Evolutionary conservation across 2,888 invertebrate species (phyloP), one percentile per base, ranked within the genome.

Genomic region (Microchrysa polita): DNA sequence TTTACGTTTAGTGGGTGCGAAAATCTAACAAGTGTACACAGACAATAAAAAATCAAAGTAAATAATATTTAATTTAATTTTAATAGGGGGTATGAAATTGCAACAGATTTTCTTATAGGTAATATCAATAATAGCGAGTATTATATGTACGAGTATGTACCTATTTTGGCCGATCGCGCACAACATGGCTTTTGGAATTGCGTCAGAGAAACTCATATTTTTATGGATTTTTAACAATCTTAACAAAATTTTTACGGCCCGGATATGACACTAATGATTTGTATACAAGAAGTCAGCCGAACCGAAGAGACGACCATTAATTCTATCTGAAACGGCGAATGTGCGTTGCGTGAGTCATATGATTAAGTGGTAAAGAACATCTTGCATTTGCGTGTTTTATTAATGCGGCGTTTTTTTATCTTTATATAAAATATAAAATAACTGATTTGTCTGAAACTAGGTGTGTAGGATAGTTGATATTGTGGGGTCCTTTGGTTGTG

Each of bases 181-280:
- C 59, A 59, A 27, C 59, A n/a, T 59, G 59, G 10, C 7, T 22
- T 20, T n/a, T n/a, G 23, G 7, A 12, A 23, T 59, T 20, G 23
- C 59, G 59, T 59, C 59, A 59, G 23, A 23, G 23, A 59, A 23
- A 23, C 59, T 9, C 59, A n/a, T 23, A 34, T 48, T 48, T 48
- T 48, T n/a, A 48, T 48, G 48, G 10, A 5, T 48, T n/a, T 48
- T 48, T 48, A 5, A 48, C 48, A 48, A 48, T 27, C 14, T 23
- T 23, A 59, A 23, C 22, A 23, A 59, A 59, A 22, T 23, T 22
- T 59, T 59, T 5, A 59, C 59, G 22, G 22, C 23, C 59, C 55
- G 59, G 23, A 59, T 59, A 59, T 59, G 59, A 59, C 59, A 59
- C 59, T 59, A 59, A 59, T 59, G 22, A 27, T 23, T 59, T 59